These are phyloP conservation scores for Hyppa rectilinea DNA, from an alignment of 2,888 invertebrate genomes.

Conservation along the genomic window DNA sequence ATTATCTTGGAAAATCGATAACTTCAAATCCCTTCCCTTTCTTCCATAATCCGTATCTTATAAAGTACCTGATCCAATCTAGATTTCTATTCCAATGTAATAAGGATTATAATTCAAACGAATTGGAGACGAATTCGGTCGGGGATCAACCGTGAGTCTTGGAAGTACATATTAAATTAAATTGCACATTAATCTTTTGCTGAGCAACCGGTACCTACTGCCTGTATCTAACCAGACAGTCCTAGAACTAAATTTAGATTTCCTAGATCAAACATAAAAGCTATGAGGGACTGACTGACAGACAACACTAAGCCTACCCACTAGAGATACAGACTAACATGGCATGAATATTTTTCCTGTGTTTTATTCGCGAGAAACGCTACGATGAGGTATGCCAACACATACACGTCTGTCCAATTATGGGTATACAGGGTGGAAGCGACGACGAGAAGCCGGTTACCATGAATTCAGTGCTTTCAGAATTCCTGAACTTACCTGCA, in stretches of 20 bases:
- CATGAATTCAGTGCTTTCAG: no score
- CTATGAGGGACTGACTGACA: not conserved
- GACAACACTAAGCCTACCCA: not conserved
- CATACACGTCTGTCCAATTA: not conserved
- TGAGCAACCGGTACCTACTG: not conserved
- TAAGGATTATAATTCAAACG: constrained; percentile 40
- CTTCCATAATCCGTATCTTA: constrained; percentile 16
- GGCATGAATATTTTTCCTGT: not conserved
- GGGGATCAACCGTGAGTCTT: constrained; percentile 38
- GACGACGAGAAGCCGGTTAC: no score
- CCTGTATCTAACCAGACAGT: not conserved
- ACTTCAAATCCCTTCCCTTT: not conserved
- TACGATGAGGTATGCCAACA: not conserved
- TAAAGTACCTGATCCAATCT: constrained; percentile 24
- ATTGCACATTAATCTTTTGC: constrained; percentile 45
- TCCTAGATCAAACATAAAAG: not conserved
- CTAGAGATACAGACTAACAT: not conserved
- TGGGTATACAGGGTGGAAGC: no score
- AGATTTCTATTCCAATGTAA: constrained; percentile 33
- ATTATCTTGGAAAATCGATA: constrained; percentile 20
- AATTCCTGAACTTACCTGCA: no score
- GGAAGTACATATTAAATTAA: constrained; percentile 49
- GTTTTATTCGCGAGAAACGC: not conserved
- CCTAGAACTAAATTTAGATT: not conserved
- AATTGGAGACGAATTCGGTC: constrained; percentile 51